A percentile compares a stretch with the other conserved stretches of the same genome.
phyloP scores from a whole-genome alignment of 2,888 invertebrate genomes.

The Eupithecia insigniata region DNA sequence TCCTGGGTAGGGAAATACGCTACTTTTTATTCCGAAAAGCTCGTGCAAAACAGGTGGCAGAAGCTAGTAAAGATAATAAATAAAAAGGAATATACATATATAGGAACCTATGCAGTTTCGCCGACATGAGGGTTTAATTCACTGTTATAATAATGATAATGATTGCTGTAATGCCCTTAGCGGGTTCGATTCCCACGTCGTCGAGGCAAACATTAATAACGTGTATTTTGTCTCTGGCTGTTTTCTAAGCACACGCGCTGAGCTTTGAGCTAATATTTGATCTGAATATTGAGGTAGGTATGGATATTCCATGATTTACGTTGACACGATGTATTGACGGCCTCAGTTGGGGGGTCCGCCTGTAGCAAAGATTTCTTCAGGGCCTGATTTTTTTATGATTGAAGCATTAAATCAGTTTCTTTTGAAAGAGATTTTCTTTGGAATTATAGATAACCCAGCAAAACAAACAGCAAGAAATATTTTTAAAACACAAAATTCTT shows the following conservation, averaged over 20 bases:
- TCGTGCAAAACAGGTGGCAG: background rate
- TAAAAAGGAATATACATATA: too few species aligned
- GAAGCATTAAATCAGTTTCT: too few species aligned
- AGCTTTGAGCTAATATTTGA: background rate
- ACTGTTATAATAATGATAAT: background rate
- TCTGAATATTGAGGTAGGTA: conserved; percentile 4
- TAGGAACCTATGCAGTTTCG: too few species aligned
- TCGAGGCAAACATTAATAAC: background rate
- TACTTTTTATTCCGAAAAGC: background rate
- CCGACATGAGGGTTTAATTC: background rate
- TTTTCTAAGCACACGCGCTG: conserved; percentile 4
- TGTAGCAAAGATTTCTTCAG: background rate
- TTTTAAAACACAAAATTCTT: too few species aligned
- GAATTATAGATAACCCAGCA: too few species aligned
- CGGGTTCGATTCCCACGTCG: background rate
- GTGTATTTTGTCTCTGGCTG: conserved; percentile 4
- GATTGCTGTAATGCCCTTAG: background rate
- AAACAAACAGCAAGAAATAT: too few species aligned
- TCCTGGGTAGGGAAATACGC: background rate
- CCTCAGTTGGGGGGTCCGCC: too few species aligned
- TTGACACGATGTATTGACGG: too few species aligned
- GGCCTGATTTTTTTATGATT: too few species aligned
- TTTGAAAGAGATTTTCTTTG: too few species aligned
- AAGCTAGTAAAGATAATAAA: background rate
- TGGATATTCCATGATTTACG: background rate